Evolutionary conservation across 2,888 invertebrate species (phyloP), one percentile per base, ranked within the genome.

Genomic region (Ornithoptera priamus): DNA sequence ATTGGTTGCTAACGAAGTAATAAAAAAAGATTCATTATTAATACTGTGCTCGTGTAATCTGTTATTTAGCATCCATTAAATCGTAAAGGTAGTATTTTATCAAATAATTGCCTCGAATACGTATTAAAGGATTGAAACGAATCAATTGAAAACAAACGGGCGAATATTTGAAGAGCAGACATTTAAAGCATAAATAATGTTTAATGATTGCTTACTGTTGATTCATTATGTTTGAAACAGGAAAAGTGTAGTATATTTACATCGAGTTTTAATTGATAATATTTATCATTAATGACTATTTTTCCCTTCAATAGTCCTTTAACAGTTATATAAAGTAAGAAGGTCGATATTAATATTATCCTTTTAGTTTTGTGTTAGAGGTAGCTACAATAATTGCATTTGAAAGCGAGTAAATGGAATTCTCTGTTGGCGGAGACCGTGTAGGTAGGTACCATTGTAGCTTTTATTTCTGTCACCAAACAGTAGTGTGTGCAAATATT

Each of bases 141-240:
- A 64, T 64, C 57, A 42, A 65, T 65, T 58, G 65, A 65, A 65
- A 58, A 65, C 65, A 65, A 65, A 65, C 65, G 56, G 65, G 10
- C 57, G 39, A 20, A 8, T 65, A 57, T 65, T 65, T 65, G 57
- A 22, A 22, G 39, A 65, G 57, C 57, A 42, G 65, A 65, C 20
- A 42, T 65, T 65, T 65, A 57, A 65, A 65, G 56, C 57, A 58
- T 22, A 42, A 65, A 65, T 65, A 65, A 58, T 58, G 17, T 42
- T 65, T 65, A 22, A 65, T 39, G 57, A 39, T 24, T 65, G 5
- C 22, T 42, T 58, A 65, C 65, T 39, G 36, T 58, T 58, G 42
- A 58, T 65, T 57, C 20, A 57, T 57, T 20, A 57, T 20, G 57
- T 57, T 57, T 50, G 50, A 50, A 50, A 12, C 15, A 1, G 17